A percentile compares a stretch with the other conserved stretches of the same genome.
Conservation (phyloP, 1,140 invertebrate species). For the Mamestra configurata region DNA sequence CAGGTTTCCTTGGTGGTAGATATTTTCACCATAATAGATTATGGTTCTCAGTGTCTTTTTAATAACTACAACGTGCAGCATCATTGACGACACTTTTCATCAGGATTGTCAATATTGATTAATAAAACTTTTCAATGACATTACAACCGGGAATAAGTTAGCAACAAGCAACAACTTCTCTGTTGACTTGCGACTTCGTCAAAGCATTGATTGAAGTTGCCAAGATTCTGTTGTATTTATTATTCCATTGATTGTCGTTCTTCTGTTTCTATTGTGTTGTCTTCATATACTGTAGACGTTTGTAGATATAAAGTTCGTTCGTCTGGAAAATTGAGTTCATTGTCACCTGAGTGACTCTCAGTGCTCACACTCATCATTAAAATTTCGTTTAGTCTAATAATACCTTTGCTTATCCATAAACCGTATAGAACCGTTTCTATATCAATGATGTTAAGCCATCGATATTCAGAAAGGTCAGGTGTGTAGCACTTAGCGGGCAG, state of each 20-base stretch:
- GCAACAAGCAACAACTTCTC: constrained; percentile 10
- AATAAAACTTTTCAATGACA: constrained; percentile 22
- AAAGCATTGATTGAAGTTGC: constrained; percentile 24
- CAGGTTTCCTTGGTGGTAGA: too few species aligned
- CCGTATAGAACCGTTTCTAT: background rate
- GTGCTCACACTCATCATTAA: constrained; percentile 5
- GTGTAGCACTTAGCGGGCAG: background rate
- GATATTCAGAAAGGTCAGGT: constrained; percentile 2
- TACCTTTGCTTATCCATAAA: background rate
- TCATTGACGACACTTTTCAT: background rate
- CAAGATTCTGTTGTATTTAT: background rate
- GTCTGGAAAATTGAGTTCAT: constrained; percentile 8
- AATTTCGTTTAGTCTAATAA: constrained; percentile 7
- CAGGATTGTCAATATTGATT: background rate
- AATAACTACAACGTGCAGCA: background rate
- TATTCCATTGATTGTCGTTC: constrained; percentile 24
- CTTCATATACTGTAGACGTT: constrained; percentile 3
- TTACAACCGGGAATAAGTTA: constrained; percentile 14
- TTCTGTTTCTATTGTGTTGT: constrained; percentile 8
- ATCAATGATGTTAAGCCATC: background rate
- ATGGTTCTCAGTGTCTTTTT: too few species aligned
- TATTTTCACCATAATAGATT: too few species aligned
- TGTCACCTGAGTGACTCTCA: background rate
- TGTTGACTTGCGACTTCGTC: constrained; percentile 26
- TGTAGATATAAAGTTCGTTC: constrained; percentile 10